Evolutionary conservation across 2,113 vertebrate genomes (phyloP), one percentile per base, ranked within the genome.

Genomic region (Alethe castanea): DNA sequence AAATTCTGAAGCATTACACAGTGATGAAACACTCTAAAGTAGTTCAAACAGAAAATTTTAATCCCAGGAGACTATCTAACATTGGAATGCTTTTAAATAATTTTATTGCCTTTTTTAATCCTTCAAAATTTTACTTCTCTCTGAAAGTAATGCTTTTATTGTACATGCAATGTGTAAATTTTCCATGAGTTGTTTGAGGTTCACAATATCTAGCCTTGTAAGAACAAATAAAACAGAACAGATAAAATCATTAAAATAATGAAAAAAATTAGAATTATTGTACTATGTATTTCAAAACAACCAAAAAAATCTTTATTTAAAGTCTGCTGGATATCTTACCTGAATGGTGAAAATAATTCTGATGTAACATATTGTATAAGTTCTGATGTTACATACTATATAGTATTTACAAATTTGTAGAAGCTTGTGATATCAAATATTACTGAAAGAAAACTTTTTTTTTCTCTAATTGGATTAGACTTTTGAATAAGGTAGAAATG

Each of bases 141-240:
- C 5, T 81, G 45, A 79, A 59, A 85, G 9, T 54, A 59, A n/a
- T 0, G 0, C 1, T 76, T 71, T 54, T 38, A 33, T 29, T 47
- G 12, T 25, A 44, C 2, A 5, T 0, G 1, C 14, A 42, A 9
- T 17, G 3, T 16, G 4, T 29, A 61, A 5, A 25, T 85, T 87
- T 88, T 74, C 24, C 23, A 62, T 40, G 0, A 61, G 52, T 65
- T 24, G 7, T 31, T 87, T 65, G 42, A 78, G 1, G 54, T 38
- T 29, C 50, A 11, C 1, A 17, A 40, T 47, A 76, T 47, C 29
- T 26, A 35, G 38, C 9, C 19, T 62, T 67, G 2, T 40, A 56
- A 64, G 29, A 67, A 67, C 0, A 11, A 79, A 88, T 73, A 42
- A 42, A 42, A 42, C 42, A 42, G 42, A 42, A 62, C 7, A 66